phyloP scores from a whole-genome alignment of 2,888 invertebrate genomes.

The Shargacucullia verbasci region DNA sequence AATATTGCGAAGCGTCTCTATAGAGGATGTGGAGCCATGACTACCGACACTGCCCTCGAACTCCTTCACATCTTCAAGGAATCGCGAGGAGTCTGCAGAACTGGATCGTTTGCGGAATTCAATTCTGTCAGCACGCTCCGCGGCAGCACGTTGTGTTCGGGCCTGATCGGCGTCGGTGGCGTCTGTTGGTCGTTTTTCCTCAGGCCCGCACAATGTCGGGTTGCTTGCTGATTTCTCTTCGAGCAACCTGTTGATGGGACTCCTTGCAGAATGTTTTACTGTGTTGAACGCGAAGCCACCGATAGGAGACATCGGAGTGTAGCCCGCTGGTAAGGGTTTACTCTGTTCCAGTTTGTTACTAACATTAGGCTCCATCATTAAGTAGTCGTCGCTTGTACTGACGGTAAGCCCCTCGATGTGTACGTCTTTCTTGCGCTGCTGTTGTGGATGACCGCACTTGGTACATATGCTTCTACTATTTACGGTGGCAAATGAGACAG shows the following conservation, averaged over 20 bases:
- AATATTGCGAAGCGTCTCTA: conserved; percentile 83
- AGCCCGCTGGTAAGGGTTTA: conserved; percentile 83
- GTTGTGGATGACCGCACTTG: conserved; percentile 90
- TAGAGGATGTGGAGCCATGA: conserved; percentile 82
- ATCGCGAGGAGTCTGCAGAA: conserved; percentile 93
- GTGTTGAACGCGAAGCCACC: conserved; percentile 81
- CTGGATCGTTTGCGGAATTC: conserved; percentile 90
- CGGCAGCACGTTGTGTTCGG: conserved; percentile 28
- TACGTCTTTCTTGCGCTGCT: conserved; percentile 29
- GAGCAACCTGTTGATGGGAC: conserved; percentile 70
- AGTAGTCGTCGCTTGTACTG: conserved; percentile 88
- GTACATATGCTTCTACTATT: conserved; percentile 81
- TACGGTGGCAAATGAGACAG: conserved; percentile 63
- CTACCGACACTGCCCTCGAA: conserved; percentile 81
- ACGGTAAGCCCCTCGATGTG: conserved; percentile 32
- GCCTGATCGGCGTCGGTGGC: conserved; percentile 27
- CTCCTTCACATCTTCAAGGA: conserved; percentile 90
- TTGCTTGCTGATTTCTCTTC: conserved; percentile 92
- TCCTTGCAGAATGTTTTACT: conserved; percentile 74
- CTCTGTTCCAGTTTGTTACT: conserved; percentile 63
- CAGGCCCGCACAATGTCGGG: conserved; percentile 89
- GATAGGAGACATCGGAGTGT: conserved; percentile 93
- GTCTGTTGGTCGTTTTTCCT: conserved; percentile 41
- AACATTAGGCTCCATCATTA: conserved; percentile 91
- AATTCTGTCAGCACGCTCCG: conserved; percentile 58